Evolutionary conservation across 1,140 invertebrate genomes (phyloP).

Genomic region (Drosophila funebris): DNA sequence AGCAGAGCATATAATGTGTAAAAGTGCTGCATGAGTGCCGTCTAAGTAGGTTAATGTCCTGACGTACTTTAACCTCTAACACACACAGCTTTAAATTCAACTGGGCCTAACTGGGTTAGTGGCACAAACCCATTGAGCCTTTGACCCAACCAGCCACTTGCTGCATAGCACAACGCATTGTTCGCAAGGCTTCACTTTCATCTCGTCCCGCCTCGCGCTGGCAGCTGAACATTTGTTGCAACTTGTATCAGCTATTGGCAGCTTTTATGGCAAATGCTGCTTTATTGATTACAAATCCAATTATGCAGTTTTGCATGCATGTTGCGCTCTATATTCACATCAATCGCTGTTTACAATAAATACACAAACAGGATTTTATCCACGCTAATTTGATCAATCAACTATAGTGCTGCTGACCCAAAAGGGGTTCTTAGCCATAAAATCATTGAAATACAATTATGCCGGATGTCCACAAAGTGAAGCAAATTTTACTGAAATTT

Average conservation of each 20-base stretch:
- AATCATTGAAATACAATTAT: slow-evolving; percentile 67
- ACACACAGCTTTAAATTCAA: slow-evolving; percentile 9
- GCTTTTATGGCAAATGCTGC: slow-evolving; percentile 1
- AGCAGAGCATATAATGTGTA: slow-evolving; percentile 18
- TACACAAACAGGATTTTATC: slow-evolving; percentile 12
- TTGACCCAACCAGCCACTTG: slow-evolving; percentile 27
- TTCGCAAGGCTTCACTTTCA: slow-evolving; percentile 10
- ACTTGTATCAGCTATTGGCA: slow-evolving; percentile 18
- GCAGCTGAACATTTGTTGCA: not conserved
- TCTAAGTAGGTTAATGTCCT: slow-evolving; percentile 69
- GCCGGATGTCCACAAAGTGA: not conserved
- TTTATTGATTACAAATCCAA: slow-evolving; percentile 72
- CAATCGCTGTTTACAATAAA: slow-evolving; percentile 54
- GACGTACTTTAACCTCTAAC: slow-evolving; percentile 65
- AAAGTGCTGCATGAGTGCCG: slow-evolving; percentile 19
- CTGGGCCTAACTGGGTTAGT: slow-evolving; percentile 62
- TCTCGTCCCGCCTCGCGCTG: not conserved
- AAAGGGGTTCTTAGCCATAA: slow-evolving; percentile 37
- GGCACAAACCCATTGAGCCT: slow-evolving; percentile 54
- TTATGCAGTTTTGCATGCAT: slow-evolving; percentile 56
- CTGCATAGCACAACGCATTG: slow-evolving; percentile 8
- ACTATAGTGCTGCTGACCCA: not conserved
- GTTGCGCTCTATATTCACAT: slow-evolving; percentile 21
- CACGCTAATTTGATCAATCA: slow-evolving; percentile 61
- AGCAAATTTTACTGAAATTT: not conserved